Base-by-base conservation (phyloP, 2,888 invertebrate genomes). In the Hermaeophaga mercurialis region DNA sequence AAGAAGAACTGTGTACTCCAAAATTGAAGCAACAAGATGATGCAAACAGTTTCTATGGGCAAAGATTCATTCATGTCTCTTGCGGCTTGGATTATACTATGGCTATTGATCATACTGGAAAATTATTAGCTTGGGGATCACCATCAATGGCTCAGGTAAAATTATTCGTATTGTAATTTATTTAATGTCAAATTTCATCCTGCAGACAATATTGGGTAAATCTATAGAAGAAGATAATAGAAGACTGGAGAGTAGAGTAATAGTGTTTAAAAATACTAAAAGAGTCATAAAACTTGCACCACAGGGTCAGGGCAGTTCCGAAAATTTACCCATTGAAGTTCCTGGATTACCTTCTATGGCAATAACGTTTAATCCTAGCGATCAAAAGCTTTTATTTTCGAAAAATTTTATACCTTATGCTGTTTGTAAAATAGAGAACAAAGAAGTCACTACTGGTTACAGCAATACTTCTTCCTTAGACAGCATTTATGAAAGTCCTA, bases 1-100 rank as follows among this genome's bases (percentile, higher is more conserved):
- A 92, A 59, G 94, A 94, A 26, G 96, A 96, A 74, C 79, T 96
- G 49, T 94, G 93, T 14, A 86, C 85, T 54, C 89, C 89, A 1
- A 84, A 84, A 58, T 56, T 77, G 12, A 66, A 70, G 11, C 73
- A 74, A 18, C 69, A 74, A 39, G 74, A 77, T 47, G 70, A 67
- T 46, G 56, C 73, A 41, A 67, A 66, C 24, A 68, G 69, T 39
- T 64, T 73, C 1, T 68, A 73, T 44, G 65, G 66, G 7, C 75
- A 75, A 54, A 70, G 70, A 49, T 77, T 77, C 61, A 56, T 70
- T 9, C 71, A 78, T 70, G 81, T 88, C 31, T 83, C 83, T 18
- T 90, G 90, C 69, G 92, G 92, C 0, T 85, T 87, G 11, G 91
- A 91, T 75, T 91, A 86, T 70, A 90, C 89, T 1, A 79, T 91